Percentiles rank a stretch among this genome's conserved stretches.
Conservation (phyloP, 1,140 invertebrate genomes). For the Lanistes nyassanus region DNA sequence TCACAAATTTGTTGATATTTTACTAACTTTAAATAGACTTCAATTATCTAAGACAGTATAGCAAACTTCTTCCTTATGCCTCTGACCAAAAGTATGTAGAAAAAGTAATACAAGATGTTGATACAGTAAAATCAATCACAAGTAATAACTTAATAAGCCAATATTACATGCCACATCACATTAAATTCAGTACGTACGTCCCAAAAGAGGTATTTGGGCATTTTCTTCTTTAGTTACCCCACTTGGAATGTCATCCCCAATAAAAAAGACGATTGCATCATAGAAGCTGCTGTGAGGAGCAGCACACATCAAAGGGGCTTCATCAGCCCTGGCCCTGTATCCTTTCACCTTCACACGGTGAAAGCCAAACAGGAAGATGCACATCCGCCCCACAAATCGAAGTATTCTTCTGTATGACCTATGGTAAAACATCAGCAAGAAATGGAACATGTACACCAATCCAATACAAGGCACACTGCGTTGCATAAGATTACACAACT, state of each 20-base stretch:
- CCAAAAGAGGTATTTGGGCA: slow-evolving; percentile 80
- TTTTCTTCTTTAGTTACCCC: slow-evolving; percentile 84
- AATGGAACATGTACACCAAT: no score
- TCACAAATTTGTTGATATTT: no score
- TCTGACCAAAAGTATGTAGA: neutral
- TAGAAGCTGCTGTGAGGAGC: slow-evolving; percentile 92
- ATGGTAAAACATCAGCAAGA: slow-evolving; percentile 1
- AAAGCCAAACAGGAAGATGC: slow-evolving; percentile 48
- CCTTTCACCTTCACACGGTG: slow-evolving; percentile 53
- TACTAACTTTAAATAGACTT: neutral
- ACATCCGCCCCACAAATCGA: slow-evolving; percentile 37
- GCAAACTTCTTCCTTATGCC: slow-evolving; percentile 1
- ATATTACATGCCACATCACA: neutral
- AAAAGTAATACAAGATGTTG: no score
- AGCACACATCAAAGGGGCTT: slow-evolving; percentile 84
- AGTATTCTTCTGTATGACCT: slow-evolving; percentile 42
- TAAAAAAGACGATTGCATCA: slow-evolving; percentile 81
- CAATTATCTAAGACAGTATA: neutral
- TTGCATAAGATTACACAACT: no score
- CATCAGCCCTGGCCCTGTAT: slow-evolving; percentile 50
- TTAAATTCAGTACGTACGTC: slow-evolving; percentile 76
- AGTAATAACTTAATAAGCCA: no score
- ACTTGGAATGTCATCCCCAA: slow-evolving; percentile 77
- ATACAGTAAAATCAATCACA: no score
- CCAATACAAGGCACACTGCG: no score